These are phyloP conservation scores for Enhydra lutris DNA, from an alignment of 2,113 vertebrate genomes.

Conservation along the genomic window DNA sequence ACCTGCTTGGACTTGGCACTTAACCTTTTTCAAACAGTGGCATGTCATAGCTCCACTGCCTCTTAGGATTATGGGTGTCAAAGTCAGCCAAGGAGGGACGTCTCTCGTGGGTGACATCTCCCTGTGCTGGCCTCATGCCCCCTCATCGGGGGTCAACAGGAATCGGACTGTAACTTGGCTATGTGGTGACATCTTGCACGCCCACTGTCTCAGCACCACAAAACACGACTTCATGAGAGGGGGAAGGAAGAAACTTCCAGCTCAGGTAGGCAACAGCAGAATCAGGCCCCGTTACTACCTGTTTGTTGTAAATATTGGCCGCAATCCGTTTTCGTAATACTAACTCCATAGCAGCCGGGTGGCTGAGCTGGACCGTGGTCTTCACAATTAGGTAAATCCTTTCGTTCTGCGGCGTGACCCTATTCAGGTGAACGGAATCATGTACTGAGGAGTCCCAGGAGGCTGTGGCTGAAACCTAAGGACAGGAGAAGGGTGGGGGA, in stretches of 20 bases:
- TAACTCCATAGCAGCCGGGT: constrained; percentile 95
- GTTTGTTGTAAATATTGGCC: constrained; percentile 98
- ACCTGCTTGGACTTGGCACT: neutral
- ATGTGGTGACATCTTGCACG: neutral
- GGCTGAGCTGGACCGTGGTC: constrained; percentile 95
- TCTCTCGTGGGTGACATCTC: neutral
- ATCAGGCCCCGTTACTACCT: constrained; percentile 81
- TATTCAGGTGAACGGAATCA: constrained; percentile 94
- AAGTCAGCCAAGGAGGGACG: neutral
- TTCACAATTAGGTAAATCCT: constrained; percentile 97
- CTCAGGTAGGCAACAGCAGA: accelerated
- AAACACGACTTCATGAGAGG: neutral
- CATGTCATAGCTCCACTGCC: neutral
- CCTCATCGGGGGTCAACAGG: neutral
- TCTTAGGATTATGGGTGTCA: neutral
- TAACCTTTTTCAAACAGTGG: neutral
- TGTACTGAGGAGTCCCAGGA: constrained; percentile 99
- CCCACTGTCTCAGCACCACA: neutral
- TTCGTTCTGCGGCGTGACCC: constrained; percentile 92
- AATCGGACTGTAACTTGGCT: neutral
- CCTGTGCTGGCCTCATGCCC: neutral
- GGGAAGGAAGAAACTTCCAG: neutral
- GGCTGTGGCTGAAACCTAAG: constrained; percentile 92
- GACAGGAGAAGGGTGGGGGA: neutral
- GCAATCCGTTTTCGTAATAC: constrained; percentile 96